Percentiles rank a stretch among this genome's conserved stretches.
phyloP scores from a whole-genome alignment of 2,888 invertebrate species.

The Drosophila setosimentum region DNA sequence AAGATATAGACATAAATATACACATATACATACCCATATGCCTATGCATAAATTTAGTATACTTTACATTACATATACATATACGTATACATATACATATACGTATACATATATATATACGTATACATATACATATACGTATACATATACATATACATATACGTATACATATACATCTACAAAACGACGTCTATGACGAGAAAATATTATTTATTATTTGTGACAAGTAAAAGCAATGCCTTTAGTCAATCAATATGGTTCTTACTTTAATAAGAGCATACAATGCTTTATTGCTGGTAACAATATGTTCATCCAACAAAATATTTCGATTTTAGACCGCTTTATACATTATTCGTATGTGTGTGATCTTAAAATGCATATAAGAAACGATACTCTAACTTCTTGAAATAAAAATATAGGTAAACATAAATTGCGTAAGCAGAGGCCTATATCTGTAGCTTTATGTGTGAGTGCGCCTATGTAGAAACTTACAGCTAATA shows the following conservation, averaged over 20 bases:
- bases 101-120: not conserved
- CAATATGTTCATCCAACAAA: not conserved
- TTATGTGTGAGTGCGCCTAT: not conserved
- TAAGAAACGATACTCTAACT: not conserved
- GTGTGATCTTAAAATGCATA: not conserved
- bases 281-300: not conserved
- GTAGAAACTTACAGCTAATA: slow-evolving; percentile 36
- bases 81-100: not conserved
- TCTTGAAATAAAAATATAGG: not conserved
- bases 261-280: not conserved
- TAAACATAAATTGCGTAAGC: slow-evolving; percentile 2
- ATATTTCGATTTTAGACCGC: not conserved
- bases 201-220: not conserved
- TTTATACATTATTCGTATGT: not conserved
- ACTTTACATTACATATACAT: not conserved
- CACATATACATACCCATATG: not conserved
- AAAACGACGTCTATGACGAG: slow-evolving; percentile 3
- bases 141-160: not conserved
- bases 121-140: too few species aligned
- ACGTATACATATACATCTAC: not conserved
- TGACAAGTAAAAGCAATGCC: not conserved
- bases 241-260: slow-evolving; percentile 2
- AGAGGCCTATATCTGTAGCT: not conserved
- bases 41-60: not conserved
- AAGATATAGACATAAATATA: not conserved